These are phyloP conservation scores for Monomorium pharaonis DNA, from an alignment of 1,140 invertebrate genomes.

Conservation along the genomic window DNA sequence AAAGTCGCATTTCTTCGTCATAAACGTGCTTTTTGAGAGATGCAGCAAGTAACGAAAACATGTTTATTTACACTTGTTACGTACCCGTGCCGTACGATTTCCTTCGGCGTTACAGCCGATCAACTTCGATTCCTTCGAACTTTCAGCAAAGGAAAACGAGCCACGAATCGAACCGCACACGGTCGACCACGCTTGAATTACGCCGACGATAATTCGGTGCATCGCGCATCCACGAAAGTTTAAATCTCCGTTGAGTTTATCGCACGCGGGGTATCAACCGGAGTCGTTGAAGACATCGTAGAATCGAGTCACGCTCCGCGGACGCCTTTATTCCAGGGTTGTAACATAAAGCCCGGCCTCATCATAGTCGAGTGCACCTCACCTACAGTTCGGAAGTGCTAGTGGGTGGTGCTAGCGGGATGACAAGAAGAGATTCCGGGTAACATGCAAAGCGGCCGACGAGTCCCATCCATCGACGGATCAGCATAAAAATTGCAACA, in stretches of 20 bases:
- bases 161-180: neutral
- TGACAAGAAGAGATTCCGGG: slow-evolving; percentile 11
- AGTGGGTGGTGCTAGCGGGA: neutral
- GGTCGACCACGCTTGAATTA: too few relatives aligned
- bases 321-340: slow-evolving; percentile 49
- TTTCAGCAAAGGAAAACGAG: neutral
- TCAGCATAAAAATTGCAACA: slow-evolving; percentile 65
- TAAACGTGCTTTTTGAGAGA: slow-evolving; percentile 36
- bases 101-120: neutral
- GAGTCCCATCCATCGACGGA: slow-evolving; percentile 41
- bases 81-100: neutral
- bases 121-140: neutral
- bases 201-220: neutral
- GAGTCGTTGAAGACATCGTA: slow-evolving; percentile 1
- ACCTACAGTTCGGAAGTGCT: slow-evolving; percentile 27
- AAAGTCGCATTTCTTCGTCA: slow-evolving; percentile 16
- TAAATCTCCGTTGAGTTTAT: slow-evolving; percentile 49
- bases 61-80: slow-evolving; percentile 1
- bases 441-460: slow-evolving; percentile 61
- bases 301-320: slow-evolving; percentile 43
- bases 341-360: slow-evolving; percentile 55
- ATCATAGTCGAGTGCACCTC: slow-evolving; percentile 48
- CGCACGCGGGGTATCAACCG: neutral
- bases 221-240: slow-evolving; percentile 17
- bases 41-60: neutral